Base-by-base conservation (phyloP, 2,888 invertebrate species). In the Coremacera marginata region DNA sequence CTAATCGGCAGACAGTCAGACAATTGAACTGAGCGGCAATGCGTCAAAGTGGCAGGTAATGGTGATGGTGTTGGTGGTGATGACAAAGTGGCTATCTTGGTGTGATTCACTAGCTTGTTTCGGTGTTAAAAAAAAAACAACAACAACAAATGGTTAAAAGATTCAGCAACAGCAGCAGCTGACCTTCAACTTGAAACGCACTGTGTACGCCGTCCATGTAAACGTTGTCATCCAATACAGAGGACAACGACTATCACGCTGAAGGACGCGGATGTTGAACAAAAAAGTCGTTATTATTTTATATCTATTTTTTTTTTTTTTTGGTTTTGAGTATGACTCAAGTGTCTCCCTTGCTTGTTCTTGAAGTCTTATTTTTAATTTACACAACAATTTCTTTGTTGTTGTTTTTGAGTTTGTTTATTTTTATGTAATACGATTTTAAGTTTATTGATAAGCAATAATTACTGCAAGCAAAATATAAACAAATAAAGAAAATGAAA, bases 161-260 rank as follows among this genome's bases (percentile, higher is more conserved):
- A 44, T 44, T 44, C 44, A 44, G 44, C 37, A 37, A 8, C 37
- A 37, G 37, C 51, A 63, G 34, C 25, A 55, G n/a, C 67, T 73
- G 74, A 74, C 74, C 74, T 74, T 74, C 74, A 74, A 74, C 74
- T 74, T 74, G 74, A 65, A 74, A 55, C 14, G 37, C 51, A 52
- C 44, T 34, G 16, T 11, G 9, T 11, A n/a, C 11, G 22, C 16
- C 27, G 22, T 4, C 31, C 31, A 31, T 16, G 37, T 65, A 25
- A 57, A 71, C 31, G 65, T 34, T 27, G 51, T 51, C 68, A 68
- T 11, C 14, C 37, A 44, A 51, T 51, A 25, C 22, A 49, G 68
- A 49, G 68, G 49, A 68, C 44, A 14, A 49, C 14, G 51, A 57
- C 3, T 2, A 44, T 8, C 37, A 57, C 11, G 44, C 31, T 14